Base-by-base conservation (phyloP, 2,797 vertebrate genomes). In the Muscicapa striata region DNA sequence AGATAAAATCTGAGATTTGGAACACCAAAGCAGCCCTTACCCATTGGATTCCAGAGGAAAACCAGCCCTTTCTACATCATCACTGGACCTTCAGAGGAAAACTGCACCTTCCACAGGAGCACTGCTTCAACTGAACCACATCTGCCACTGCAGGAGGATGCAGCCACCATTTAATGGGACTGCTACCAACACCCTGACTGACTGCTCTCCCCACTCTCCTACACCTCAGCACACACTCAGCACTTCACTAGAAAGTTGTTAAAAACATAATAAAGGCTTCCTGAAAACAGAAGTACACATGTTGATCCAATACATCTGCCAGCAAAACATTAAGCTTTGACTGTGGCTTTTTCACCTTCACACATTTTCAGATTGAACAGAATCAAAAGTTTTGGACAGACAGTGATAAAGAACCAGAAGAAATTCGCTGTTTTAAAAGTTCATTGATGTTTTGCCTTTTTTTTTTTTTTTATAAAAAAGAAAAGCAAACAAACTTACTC, bases 201-300 rank as follows among this genome's bases (percentile, higher is more conserved):
- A 46, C 21, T 8, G 27, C 17, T 69, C 17, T 57, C n/a, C 62
- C 30, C 51, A 29, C 51, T 19, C 12, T 9, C 57, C 52, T 22
- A 27, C 49, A 6, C 2, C 11, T 43, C 13, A 5, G 54, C 1
- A 29, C 0, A 8, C 27, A 3, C 23, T 43, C 43, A 43, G 43
- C 18, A 97, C 97, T 98, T 97, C 96, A 89, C 91, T 91, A 95
- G 92, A 93, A 97, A 95, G 91, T 95, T 96, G 95, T 95, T 96
- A 77, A 91, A 95, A 97, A 95, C 41, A 3, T 90, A 98, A 97
- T 97, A 97, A 98, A 98, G 96, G 89, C 94, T 97, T 95, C 92
- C 76, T 97, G 94, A 94, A 97, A 97, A 94, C 97, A 98, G 97
- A 97, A 93, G 78, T 84, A 90, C 48, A 70, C 54, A 63, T 3